These are phyloP conservation scores for Ibidorhyncha struthersii DNA, from an alignment of 2,113 vertebrate species.

Conservation along the genomic window DNA sequence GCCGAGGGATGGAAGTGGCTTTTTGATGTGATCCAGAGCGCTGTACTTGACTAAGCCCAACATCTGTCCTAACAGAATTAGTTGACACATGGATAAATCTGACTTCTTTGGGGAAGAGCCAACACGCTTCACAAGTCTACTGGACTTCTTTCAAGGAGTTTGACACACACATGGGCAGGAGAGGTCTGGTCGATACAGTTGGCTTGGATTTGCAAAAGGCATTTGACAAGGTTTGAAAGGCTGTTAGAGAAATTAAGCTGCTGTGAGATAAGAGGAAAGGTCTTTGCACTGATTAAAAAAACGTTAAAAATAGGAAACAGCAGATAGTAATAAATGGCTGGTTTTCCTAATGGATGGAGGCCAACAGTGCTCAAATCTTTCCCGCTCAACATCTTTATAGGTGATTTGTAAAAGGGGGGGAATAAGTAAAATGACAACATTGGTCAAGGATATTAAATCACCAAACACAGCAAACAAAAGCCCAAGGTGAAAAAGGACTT, in stretches of 20 bases:
- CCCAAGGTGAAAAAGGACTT: neutral
- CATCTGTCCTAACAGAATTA: slow-evolving; percentile 49
- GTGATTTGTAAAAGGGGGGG: neutral
- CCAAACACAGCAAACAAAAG: neutral
- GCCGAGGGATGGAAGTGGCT: neutral
- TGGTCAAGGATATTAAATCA: neutral
- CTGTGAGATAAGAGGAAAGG: neutral
- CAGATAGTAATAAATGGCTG: neutral
- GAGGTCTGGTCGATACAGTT: neutral
- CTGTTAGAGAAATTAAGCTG: neutral
- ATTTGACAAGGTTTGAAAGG: neutral
- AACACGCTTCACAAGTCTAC: neutral
- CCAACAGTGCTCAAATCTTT: neutral
- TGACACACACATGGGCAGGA: neutral
- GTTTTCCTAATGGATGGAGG: neutral
- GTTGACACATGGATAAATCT: neutral
- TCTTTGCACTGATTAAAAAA: neutral
- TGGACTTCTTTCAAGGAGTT: slow-evolving; percentile 49
- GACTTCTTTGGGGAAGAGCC: slow-evolving; percentile 34
- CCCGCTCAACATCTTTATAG: neutral
- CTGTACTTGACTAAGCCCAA: neutral
- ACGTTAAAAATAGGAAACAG: neutral
- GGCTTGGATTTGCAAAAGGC: neutral
- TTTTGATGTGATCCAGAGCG: slow-evolving; percentile 27
- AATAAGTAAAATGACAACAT: neutral